Conservation (phyloP, 1,140 invertebrate species). For the Laupala kohalensis region DNA sequence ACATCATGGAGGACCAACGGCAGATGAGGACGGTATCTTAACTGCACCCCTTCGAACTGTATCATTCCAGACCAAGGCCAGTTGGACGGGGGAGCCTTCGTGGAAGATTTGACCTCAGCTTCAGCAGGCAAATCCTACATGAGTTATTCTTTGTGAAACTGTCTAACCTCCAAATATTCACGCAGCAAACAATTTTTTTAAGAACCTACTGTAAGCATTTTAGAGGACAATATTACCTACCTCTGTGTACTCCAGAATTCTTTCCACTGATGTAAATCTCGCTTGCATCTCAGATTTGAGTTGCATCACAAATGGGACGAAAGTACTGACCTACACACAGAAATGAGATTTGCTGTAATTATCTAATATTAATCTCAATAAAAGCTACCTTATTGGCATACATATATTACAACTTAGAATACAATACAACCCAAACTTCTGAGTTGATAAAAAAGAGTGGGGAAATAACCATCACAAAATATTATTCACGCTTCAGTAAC, state of each 20-base stretch:
- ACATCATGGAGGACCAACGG: constrained; percentile 29
- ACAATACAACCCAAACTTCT: too few species aligned
- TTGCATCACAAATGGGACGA: constrained; percentile 40
- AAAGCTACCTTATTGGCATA: too few species aligned
- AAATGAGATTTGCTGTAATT: too few species aligned
- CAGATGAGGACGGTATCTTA: constrained; percentile 30
- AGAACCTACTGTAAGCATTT: too few species aligned
- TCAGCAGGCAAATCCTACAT: constrained; percentile 7
- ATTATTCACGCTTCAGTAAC: too few species aligned
- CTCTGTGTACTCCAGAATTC: constrained; percentile 35
- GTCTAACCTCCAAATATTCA: too few species aligned
- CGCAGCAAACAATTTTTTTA: too few species aligned
- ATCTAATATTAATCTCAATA: too few species aligned
- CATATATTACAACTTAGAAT: too few species aligned
- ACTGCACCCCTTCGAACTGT: constrained; percentile 26
- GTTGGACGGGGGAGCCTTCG: constrained; percentile 12
- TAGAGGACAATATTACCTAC: constrained; percentile 23
- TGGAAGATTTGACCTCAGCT: background rate
- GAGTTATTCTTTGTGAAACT: too few species aligned
- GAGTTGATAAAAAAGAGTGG: too few species aligned
- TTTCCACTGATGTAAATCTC: constrained; percentile 40
- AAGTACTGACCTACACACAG: constrained; percentile 34
- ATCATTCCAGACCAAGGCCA: constrained; percentile 33
- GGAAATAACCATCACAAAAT: too few species aligned
- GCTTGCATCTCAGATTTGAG: constrained; percentile 41